Evolutionary conservation across 2,888 invertebrate species (phyloP), one percentile per base, ranked within the genome.

Genomic region (Archips crataeganus): DNA sequence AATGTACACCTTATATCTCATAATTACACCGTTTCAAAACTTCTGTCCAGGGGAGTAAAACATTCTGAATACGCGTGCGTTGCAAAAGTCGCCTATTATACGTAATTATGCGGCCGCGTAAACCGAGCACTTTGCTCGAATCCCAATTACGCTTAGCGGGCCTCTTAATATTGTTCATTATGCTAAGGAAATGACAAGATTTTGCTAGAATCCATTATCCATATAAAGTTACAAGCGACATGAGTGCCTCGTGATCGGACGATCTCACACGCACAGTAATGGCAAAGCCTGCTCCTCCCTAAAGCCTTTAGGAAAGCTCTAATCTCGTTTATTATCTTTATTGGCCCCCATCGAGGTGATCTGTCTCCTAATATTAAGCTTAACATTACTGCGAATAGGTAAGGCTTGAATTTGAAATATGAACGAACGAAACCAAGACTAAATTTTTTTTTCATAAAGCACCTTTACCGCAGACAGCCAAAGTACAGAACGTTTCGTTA

Each of bases 151-250:
- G 89, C 88, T 90, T 90, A 89, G 88, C 87, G 85, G 87, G 80
- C 82, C 87, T 89, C 89, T 92, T 91, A 92, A 92, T 92, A 91
- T 92, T 90, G 88, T 92, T 91, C 90, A 93, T 93, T 91, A 91
- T 88, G 85, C 82, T 87, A 87, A 90, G 90, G 88, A 91, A 93
- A 91, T 87, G 87, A 87, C 88, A 87, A 89, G 87, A 89, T 90
- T 91, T 90, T 88, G 84, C 88, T 88, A 86, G 87, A 90, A 90
- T 84, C 83, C 85, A 89, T 90, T 88, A 89, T 87, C 86, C 85
- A 84, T 89, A 84, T 87, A 86, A 84, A 85, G 81, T 79, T 81
- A 77, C 76, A 79, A 78, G 74, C 70, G 74, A 54, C 51, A 9
- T 8, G 51, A 54, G 70, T 75, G 74, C 60, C 69, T 70, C 74